phyloP scores from a whole-genome alignment of 2,113 vertebrate genomes.

The Lepus americanus region DNA sequence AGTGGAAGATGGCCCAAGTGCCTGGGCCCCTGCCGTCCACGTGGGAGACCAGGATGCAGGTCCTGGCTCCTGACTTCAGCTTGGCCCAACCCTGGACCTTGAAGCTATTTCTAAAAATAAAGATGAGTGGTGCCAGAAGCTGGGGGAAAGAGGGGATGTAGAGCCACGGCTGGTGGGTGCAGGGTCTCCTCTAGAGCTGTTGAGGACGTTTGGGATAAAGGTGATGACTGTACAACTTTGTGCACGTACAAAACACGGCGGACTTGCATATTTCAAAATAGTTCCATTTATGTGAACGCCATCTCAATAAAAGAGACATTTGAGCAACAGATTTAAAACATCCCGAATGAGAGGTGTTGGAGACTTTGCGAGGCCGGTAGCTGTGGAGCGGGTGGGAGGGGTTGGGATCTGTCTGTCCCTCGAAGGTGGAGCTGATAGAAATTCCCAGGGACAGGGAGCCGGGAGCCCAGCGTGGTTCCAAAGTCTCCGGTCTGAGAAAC shows the following conservation, averaged over 20 bases:
- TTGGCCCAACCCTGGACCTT: no score
- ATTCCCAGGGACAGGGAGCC: constrained; percentile 6
- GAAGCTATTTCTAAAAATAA: no score
- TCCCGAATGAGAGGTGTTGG: constrained; percentile 7
- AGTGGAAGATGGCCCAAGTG: no score
- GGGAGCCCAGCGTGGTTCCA: neutral
- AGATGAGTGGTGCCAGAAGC: neutral
- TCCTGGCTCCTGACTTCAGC: no score
- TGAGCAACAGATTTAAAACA: neutral
- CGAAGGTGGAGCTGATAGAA: constrained; percentile 39
- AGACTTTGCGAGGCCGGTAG: neutral
- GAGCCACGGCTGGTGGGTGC: neutral
- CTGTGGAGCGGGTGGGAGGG: neutral
- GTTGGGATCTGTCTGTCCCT: neutral
- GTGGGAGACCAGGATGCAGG: no score
- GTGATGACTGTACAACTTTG: neutral
- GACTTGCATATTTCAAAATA: neutral
- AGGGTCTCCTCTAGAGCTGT: neutral
- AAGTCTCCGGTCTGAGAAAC: neutral
- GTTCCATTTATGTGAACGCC: neutral
- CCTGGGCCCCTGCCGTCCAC: no score
- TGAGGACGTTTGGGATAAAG: neutral
- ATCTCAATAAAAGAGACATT: neutral
- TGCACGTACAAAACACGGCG: neutral
- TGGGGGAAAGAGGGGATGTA: neutral